Percentiles rank a stretch among this genome's conserved stretches.
These are phyloP conservation scores for Cheilosia grossa DNA, from an alignment of 2,888 invertebrate genomes.

Conservation along the genomic window DNA sequence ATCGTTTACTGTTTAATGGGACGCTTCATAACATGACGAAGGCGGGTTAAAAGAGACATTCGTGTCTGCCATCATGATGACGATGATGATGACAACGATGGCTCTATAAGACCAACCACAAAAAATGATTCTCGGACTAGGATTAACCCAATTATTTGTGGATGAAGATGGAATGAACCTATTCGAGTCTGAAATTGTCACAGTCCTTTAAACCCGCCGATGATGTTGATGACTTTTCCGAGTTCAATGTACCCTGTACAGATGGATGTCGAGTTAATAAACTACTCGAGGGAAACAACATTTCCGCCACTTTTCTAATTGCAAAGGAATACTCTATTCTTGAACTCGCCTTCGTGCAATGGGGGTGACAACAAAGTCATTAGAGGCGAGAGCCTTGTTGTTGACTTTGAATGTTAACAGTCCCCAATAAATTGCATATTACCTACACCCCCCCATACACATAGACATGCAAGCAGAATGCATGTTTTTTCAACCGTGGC, in stretches of 20 bases:
- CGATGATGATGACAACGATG: not conserved
- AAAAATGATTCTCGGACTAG: constrained; percentile 49
- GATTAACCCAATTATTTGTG: constrained; percentile 60
- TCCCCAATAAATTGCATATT: constrained; percentile 17
- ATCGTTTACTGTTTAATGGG: constrained; percentile 51
- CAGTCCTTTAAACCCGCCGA: constrained; percentile 28
- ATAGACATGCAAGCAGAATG: constrained; percentile 3
- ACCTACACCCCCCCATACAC: too few relatives aligned
- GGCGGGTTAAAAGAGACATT: constrained; percentile 3
- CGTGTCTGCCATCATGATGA: constrained; percentile 27
- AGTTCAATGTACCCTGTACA: constrained; percentile 57
- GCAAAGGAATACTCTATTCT: constrained; percentile 53
- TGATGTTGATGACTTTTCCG: constrained; percentile 6
- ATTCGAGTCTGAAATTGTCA: constrained; percentile 52
- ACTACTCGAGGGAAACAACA: constrained; percentile 5
- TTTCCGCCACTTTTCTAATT: constrained; percentile 60
- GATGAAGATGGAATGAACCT: constrained; percentile 21
- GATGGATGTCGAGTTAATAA: constrained; percentile 30
- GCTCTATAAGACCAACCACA: not conserved
- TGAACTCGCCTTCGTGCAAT: constrained; percentile 24
- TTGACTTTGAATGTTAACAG: constrained; percentile 45
- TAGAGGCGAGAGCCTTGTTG: constrained; percentile 23
- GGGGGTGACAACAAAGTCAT: not conserved
- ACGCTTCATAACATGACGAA: constrained; percentile 38
- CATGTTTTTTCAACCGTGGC: not conserved